Base-by-base conservation (phyloP, 2,888 invertebrate species). In the Operophtera brumata region DNA sequence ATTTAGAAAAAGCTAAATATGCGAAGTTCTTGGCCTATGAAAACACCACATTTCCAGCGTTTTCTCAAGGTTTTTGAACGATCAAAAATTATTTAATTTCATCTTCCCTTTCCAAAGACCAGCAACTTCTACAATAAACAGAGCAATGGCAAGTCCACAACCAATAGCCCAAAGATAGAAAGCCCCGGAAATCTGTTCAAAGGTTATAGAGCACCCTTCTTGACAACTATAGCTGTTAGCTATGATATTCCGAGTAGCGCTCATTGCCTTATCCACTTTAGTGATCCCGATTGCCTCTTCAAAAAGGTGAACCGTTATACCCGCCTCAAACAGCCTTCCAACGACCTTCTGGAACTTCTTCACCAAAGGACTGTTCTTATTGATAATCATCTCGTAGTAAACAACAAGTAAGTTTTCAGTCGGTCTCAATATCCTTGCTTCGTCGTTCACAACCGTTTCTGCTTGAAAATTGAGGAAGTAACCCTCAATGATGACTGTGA, bases 341-440 rank as follows among this genome's bases (percentile, higher is more conserved):
- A 80, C 47, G 0, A 76, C 61, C 3, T 66, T 67, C 10, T 73
- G 67, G 40, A 86, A 72, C 7, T 61, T 70, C 0, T 11, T 46
- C 0, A 70, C 68, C 0, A 86, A 53, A 1, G 65, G 49, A 54
- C 73, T 73, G 10, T 74, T 59, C 39, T 79, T 85, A 1, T 75
- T 62, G 0, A 86, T 65, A 11, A 83, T 26, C 77, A 89, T 87
- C 59, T 87, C 85, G 34, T 84, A 81, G 47, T 77, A 87, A 0
- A 83, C 66, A 0, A 72, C 73, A 0, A 88, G 9, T 8, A 86
- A 43, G 40, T 78, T 79, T 30, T 87, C 80, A 1, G 64, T 5
- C 0, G 75, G 59, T 54, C 62, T 67, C 10, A 87, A 39, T 2
- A 85, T 54, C 52, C 66, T 76, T 1, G 85, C 85, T 66, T 88